phyloP scores from a whole-genome alignment of 1,140 invertebrate species.

The Nebria ingens region DNA sequence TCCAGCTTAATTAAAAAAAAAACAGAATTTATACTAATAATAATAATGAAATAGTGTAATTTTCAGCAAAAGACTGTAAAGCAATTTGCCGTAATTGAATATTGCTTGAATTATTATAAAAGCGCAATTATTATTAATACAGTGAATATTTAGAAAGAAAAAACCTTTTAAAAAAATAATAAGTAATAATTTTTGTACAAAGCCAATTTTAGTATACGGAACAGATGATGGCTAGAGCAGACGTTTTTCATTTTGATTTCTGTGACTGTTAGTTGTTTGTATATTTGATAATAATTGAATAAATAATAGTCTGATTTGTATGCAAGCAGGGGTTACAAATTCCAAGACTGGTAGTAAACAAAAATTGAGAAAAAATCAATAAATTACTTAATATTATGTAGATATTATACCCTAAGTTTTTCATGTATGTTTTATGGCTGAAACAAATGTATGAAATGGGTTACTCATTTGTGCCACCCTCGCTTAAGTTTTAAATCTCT shows the following conservation, averaged over 20 bases:
- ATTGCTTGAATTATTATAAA: not conserved
- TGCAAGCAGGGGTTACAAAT: not conserved
- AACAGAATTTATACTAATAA: no score
- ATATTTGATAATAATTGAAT: not conserved
- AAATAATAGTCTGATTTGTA: slow-evolving; percentile 2
- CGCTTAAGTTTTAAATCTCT: no score
- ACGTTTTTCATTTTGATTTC: not conserved
- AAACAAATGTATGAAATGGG: not conserved
- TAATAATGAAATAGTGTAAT: not conserved
- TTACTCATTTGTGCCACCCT: not conserved
- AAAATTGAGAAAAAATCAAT: not conserved
- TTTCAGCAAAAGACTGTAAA: not conserved
- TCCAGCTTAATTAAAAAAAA: no score
- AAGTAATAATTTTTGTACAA: slow-evolving; percentile 10
- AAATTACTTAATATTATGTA: slow-evolving; percentile 1
- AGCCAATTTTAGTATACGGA: slow-evolving; percentile 8
- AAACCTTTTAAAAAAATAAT: not conserved
- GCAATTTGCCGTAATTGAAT: not conserved
- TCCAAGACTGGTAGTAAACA: slow-evolving; percentile 4
- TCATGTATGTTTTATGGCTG: not conserved
- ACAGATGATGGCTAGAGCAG: not conserved
- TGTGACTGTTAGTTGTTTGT: not conserved
- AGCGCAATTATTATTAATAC: not conserved
- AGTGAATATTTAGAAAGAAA: no score
- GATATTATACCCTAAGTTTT: not conserved